Conservation (phyloP, 2,888 invertebrate species). For the Acholoe squamosa region DNA sequence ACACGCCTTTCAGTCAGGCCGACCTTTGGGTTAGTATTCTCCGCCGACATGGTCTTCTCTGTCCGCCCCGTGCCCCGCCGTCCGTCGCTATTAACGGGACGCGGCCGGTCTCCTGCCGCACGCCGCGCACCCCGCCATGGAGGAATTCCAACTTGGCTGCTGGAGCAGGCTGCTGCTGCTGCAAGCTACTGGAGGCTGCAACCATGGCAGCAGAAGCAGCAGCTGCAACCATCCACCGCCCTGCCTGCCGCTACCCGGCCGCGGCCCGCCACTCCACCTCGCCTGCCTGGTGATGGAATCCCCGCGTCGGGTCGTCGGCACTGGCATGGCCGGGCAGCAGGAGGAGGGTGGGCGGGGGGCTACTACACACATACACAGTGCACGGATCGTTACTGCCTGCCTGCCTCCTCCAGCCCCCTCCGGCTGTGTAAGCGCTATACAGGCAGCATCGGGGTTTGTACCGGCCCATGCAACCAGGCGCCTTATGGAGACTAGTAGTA, state of each 20-base stretch:
- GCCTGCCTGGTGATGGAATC: conserved; percentile 41
- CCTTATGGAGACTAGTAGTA: background rate
- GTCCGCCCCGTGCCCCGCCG: background rate
- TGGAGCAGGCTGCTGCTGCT: conserved; percentile 27
- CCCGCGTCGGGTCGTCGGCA: background rate
- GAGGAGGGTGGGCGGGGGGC: background rate
- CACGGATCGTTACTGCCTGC: conserved; percentile 28
- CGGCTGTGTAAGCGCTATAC: background rate
- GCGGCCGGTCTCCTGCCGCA: background rate
- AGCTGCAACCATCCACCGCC: background rate
- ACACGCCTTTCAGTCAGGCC: conserved; percentile 60
- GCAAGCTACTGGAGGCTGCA: background rate
- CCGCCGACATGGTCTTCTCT: too few species aligned
- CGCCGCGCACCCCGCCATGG: conserved; percentile 26
- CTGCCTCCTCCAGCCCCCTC: conserved; percentile 33
- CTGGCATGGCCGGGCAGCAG: conserved; percentile 54
- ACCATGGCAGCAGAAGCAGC: conserved; percentile 48
- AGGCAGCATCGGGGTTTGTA: conserved; percentile 5
- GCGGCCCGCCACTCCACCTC: background rate
- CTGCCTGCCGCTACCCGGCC: background rate
- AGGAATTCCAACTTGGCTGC: conserved; percentile 17
- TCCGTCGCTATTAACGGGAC: conserved; percentile 10
- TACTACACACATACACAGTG: background rate
- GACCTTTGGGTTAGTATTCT: conserved; percentile 58
- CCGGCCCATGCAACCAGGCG: conserved; percentile 15